Conservation (phyloP, 1,140 invertebrate species). For the Globodera ellingtonae region DNA sequence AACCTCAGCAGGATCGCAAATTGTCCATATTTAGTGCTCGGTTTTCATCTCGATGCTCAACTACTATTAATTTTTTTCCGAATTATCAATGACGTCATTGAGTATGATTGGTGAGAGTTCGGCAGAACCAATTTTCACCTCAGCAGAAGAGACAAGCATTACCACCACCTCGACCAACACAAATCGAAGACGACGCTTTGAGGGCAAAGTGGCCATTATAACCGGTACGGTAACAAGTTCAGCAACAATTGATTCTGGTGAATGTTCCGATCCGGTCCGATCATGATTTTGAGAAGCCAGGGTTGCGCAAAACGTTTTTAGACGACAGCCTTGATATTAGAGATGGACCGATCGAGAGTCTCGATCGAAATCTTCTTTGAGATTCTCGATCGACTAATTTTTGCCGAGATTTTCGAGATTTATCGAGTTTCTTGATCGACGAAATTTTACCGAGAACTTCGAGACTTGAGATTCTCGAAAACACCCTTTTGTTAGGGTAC, state of each 20-base stretch:
- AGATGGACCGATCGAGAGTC: too few relatives aligned
- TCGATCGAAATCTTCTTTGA: too few relatives aligned
- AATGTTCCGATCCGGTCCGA: not conserved
- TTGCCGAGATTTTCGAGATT: too few relatives aligned
- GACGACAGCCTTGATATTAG: not conserved
- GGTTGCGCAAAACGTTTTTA: not conserved
- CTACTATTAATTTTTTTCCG: not conserved
- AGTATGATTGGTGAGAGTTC: not conserved
- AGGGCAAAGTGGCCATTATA: constrained; percentile 84
- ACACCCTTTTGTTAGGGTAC: too few relatives aligned
- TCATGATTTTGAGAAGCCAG: not conserved
- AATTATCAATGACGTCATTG: not conserved
- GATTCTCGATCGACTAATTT: too few relatives aligned
- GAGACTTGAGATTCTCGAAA: too few relatives aligned
- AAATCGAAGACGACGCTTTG: constrained; percentile 66
- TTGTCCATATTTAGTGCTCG: too few relatives aligned
- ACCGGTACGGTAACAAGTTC: constrained; percentile 67
- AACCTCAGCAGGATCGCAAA: too few relatives aligned
- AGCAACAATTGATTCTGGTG: not conserved
- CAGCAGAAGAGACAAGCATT: not conserved
- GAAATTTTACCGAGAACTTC: too few relatives aligned
- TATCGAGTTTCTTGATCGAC: too few relatives aligned
- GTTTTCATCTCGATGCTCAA: too few relatives aligned
- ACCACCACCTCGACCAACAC: not conserved
- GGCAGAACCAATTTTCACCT: not conserved